These are phyloP conservation scores for Microcebus tavaratra DNA, from an alignment of 2,113 vertebrate genomes.

Conservation along the genomic window DNA sequence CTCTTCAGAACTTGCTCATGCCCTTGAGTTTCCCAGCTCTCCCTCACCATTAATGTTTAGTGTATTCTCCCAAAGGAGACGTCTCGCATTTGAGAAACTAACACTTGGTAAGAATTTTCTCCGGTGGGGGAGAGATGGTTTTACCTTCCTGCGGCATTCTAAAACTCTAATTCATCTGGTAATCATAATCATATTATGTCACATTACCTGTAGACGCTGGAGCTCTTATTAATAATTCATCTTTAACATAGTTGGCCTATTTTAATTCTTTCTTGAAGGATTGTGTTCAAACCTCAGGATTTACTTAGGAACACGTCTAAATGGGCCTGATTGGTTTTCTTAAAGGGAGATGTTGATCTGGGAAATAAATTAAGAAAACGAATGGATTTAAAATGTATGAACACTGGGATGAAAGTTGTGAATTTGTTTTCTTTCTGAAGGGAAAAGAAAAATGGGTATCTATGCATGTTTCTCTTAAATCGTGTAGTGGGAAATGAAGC, in stretches of 20 bases:
- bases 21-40: neutral
- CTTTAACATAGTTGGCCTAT: neutral
- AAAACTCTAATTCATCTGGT: neutral
- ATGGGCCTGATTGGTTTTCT: neutral
- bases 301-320: neutral
- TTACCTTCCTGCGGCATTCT: neutral
- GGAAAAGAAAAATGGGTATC: neutral
- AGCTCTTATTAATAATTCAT: neutral
- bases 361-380: neutral
- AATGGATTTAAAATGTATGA: neutral
- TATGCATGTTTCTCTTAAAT: neutral
- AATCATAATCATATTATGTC: neutral
- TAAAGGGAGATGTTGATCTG: neutral
- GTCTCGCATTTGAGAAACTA: neutral
- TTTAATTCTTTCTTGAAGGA: neutral
- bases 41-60: neutral
- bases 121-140: neutral
- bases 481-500: neutral
- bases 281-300: neutral
- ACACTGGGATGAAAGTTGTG: neutral
- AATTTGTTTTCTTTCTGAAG: neutral
- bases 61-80: neutral
- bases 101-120: constrained; percentile 13
- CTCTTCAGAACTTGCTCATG: neutral
- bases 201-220: neutral